Evolutionary conservation across 2,797 vertebrate species (phyloP), one percentile per base, ranked within the genome.

Genomic region (Molossus alvarezi): DNA sequence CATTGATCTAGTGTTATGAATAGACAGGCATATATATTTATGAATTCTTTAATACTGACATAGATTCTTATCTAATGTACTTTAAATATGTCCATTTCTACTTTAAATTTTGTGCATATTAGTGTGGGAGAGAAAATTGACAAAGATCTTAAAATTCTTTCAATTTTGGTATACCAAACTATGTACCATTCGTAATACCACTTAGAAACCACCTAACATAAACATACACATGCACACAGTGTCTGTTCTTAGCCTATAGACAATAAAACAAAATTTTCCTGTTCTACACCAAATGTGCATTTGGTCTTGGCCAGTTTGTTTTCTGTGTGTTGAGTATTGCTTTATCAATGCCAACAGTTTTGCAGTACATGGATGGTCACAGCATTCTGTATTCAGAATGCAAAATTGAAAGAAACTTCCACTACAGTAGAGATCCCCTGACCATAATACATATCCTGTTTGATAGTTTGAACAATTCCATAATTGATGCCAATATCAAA

Each of bases 71-170:
- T 69, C 27, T 94, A 33, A 15, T 62, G 15, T 33, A 41, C 3
- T 82, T 92, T 77, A 64, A 83, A 37, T 21, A 77, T 27, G 14
- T 58, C 72, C 41, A 72, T 90, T 81, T 82, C 21, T 82, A 37
- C 23, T 48, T 77, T 81, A 65, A 60, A 1, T 77, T 81, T 0
- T 69, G 8, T 51, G 14, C 11, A 29, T 71, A 73, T 41, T 57
- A 77, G 23, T 27, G 11, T 55, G 33, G 48, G 3, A 6, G 4
- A 8, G 20, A 18, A 81, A 2, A 9, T 4, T n/a, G 17, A 57
- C 27, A 89, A 72, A 90, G 15, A 80, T 77, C 6, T 62, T 27
- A 82, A 2, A 82, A 65, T 65, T 57, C 17, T 64, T 85, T 91
- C 76, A 41, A 71, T 65, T 91, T 91, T 41, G 81, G 45, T 1